These are phyloP conservation scores for Acrocephalus scirpaceus DNA, from an alignment of 2,797 vertebrate genomes.

Conservation along the genomic window DNA sequence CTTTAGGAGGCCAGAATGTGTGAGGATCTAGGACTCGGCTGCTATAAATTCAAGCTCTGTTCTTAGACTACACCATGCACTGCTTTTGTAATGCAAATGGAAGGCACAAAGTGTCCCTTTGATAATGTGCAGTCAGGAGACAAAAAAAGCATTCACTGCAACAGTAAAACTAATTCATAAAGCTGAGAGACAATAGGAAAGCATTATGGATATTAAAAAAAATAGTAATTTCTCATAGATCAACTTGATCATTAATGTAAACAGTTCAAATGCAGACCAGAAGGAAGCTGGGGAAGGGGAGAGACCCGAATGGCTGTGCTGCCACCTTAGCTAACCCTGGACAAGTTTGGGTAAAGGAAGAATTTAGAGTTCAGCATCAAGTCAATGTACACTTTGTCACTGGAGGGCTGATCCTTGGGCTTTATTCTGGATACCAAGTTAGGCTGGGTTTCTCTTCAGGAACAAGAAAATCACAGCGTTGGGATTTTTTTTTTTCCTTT, in stretches of 20 bases:
- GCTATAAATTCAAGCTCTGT: slow-evolving; percentile 80
- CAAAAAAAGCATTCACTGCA: slow-evolving; percentile 85
- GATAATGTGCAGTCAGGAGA: slow-evolving; percentile 87
- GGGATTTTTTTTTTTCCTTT: too few species aligned
- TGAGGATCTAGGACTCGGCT: slow-evolving; percentile 66
- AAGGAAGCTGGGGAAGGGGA: neutral
- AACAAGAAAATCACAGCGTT: neutral
- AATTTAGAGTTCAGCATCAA: neutral
- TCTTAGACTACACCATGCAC: slow-evolving; percentile 72
- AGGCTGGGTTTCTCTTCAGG: neutral
- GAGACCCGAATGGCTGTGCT: neutral
- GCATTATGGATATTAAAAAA: slow-evolving; percentile 71
- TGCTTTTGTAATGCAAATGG: slow-evolving; percentile 89
- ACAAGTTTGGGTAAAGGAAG: slow-evolving; percentile 35
- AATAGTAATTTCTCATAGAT: slow-evolving; percentile 66
- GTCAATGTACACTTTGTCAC: neutral
- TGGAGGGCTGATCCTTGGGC: neutral
- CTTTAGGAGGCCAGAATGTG: slow-evolving; percentile 60
- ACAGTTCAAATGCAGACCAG: slow-evolving; percentile 42
- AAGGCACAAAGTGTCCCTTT: slow-evolving; percentile 87
- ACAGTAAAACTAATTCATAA: slow-evolving; percentile 88
- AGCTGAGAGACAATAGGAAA: slow-evolving; percentile 76
- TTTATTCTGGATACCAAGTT: neutral
- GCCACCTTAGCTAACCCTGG: neutral
- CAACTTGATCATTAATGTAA: slow-evolving; percentile 69